Conservation (phyloP, 2,113 vertebrate species). For the Hydropotes inermis region DNA sequence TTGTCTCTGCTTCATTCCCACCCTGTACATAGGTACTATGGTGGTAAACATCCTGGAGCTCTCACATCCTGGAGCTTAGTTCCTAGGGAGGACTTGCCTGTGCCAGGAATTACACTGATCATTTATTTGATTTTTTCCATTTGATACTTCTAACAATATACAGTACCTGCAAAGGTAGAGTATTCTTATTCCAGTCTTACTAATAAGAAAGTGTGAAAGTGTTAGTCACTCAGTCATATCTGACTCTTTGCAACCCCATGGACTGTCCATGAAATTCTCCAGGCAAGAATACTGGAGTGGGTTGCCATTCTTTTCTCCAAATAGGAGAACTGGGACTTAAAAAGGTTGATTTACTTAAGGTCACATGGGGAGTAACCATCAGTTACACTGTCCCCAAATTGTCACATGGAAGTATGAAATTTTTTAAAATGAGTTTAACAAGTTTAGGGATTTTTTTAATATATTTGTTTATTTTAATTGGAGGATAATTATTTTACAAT, state of each 20-base stretch:
- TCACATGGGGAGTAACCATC: background rate
- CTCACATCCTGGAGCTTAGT: background rate
- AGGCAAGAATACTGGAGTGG: background rate
- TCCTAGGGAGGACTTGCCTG: background rate
- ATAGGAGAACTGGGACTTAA: slow-evolving; percentile 15
- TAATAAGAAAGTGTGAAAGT: background rate
- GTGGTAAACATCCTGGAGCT: background rate
- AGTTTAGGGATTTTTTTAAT: background rate
- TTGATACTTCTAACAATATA: slow-evolving; percentile 6
- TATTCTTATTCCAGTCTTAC: background rate
- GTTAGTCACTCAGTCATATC: background rate
- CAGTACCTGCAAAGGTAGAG: background rate
- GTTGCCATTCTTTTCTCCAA: background rate
- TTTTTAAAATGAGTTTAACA: background rate
- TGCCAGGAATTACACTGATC: background rate
- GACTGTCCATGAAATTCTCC: background rate
- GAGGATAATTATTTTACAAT: background rate
- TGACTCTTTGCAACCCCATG: background rate
- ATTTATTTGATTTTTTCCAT: slow-evolving; percentile 9
- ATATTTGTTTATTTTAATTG: background rate
- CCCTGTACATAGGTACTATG: background rate
- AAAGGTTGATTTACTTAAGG: background rate
- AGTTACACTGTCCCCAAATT: background rate
- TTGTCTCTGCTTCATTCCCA: background rate
- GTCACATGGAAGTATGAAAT: background rate